Base-by-base conservation (phyloP, 2,888 invertebrate species). In the Ornithoptera priamus region DNA sequence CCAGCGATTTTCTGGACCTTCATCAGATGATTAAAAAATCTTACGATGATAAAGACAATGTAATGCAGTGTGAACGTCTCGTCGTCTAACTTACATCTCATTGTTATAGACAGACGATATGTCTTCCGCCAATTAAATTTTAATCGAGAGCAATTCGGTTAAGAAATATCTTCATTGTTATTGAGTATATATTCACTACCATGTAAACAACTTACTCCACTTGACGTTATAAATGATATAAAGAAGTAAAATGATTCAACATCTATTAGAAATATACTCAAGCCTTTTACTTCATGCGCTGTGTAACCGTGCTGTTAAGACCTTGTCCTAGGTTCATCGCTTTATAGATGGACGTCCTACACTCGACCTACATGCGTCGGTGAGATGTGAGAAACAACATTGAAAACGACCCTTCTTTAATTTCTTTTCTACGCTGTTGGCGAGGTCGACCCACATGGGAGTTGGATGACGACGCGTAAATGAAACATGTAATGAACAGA, bases 401-500 rank as follows among this genome's bases (percentile, higher is more conserved):
- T 79, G 76, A 80, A 83, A 84, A 84, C 79, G 80, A 83, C 77
- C 79, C 79, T 78, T 77, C 80, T 81, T 85, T 77, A 78, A 85
- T 82, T 84, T 81, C 78, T 83, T 79, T 78, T 80, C 79, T 75
- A 77, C 76, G 77, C 65, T 78, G 66, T 67, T 65, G 71, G 68
- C 70, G 73, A 76, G 77, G 80, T 75, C 75, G 78, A 77, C 77
- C 77, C 77, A 79, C 80, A 82, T 83, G 85, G 85, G 85, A 86
- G 79, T 76, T 77, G 75, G 78, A 86, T 89, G 89, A 90, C 81
- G 80, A 79, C 75, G 84, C 88, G 80, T 82, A 85, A 87, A 76
- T 71, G 66, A 70, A 68, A 69, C 69, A 65, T 68, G 57, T 62
- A 62, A 60, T 72, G 65, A 71, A 67, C 65, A 67, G 66, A 66